Evolutionary conservation across 1,140 invertebrate genomes (phyloP), one percentile per base, ranked within the genome.

Genomic region (Drosophila kepulauana): DNA sequence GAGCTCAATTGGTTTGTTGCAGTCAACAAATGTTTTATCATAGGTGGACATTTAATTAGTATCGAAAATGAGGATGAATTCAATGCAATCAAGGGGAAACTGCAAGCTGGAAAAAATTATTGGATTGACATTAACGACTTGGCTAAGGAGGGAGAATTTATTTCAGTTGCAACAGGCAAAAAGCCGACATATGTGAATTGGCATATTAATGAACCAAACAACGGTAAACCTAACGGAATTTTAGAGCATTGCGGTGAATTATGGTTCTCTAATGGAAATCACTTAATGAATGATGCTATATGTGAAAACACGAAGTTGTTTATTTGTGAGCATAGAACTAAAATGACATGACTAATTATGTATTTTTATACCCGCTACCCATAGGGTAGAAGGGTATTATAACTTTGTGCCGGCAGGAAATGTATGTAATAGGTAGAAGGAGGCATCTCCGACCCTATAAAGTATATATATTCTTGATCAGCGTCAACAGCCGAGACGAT

Each of bases 61-160:
- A 8, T 10, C 1, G 10, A 63, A 33, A 54, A 13, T 15, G 3
- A 13, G 5, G 4, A 13, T 2, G 51, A 54, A 15, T 15, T 54
- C 0, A 13, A 54, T 8, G 51, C 25, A 3, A n/a, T 30, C 25
- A 5, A n/a, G 0, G 0, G 0, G 2, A 15, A 49, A 20, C 3
- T 51, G 0, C 33, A 51, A 1, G 1, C n/a, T 1, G 11, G 5
- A 0, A 46, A 25, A 3, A 1, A 52, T 7, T 54, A 54, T 6
- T 54, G 51, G 51, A 33, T 54, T 54, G 51, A 33, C 2, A 13
- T 54, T 49, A 45, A 38, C 15, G 67, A 70, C 13, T 38, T 62
- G 1, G 25, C 4, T 1, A 38, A 8, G 0, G 67, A 62, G 8
- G 58, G 49, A 1, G 8, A n/a, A 8, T 68, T 15, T 38, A 1